phyloP scores from a whole-genome alignment of 1,140 invertebrate species.

The Ridgeia piscesae region DNA sequence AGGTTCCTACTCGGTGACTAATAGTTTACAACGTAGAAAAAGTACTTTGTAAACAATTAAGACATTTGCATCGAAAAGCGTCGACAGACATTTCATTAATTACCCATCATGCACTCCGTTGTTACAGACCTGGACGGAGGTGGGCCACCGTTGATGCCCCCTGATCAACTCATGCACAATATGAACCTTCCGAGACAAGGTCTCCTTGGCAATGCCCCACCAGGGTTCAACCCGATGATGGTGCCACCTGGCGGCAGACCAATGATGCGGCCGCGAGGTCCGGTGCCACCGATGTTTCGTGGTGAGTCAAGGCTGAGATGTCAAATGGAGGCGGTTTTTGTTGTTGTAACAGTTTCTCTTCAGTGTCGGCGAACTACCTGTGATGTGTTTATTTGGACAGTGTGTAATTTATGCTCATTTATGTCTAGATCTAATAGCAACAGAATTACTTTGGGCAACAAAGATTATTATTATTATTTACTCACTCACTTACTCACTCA shows the following conservation, averaged over 20 bases:
- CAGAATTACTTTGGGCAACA: no score
- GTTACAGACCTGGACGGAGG: background rate
- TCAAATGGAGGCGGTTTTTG: background rate
- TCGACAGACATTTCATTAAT: no score
- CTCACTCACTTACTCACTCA: no score
- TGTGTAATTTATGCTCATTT: no score
- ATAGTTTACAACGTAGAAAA: no score
- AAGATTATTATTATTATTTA: no score
- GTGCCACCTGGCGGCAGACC: background rate
- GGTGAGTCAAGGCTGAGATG: background rate
- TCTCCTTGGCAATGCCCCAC: background rate
- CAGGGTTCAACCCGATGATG: conserved; percentile 3
- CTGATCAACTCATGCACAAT: background rate
- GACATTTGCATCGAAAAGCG: background rate
- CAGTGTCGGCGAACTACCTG: no score
- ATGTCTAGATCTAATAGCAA: no score
- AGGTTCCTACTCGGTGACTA: no score
- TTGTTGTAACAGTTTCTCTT: no score
- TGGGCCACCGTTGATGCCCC: background rate
- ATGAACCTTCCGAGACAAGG: background rate
- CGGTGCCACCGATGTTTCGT: background rate
- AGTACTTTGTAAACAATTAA: background rate
- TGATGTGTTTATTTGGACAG: no score
- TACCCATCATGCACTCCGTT: background rate
- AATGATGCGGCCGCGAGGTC: background rate